phyloP scores from a whole-genome alignment of 1,140 invertebrate genomes.

The Drosophila lini region DNA sequence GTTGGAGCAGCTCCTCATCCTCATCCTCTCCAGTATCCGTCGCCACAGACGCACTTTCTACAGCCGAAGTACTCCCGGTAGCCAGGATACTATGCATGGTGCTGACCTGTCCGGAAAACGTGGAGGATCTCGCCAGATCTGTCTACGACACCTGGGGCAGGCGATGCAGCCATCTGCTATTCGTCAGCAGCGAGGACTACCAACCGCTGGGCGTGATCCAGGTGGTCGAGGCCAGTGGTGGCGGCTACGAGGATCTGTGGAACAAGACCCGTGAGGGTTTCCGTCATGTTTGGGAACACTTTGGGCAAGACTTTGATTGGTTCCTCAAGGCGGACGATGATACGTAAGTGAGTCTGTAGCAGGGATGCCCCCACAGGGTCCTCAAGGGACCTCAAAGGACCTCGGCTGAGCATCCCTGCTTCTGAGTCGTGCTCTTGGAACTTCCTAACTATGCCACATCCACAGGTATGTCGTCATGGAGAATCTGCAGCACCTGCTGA shows the following conservation, averaged over 20 bases:
- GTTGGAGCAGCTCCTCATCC: constrained; percentile 27
- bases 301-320: constrained; percentile 94
- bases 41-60: neutral
- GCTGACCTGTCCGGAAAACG: constrained; percentile 95
- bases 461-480: constrained; percentile 91
- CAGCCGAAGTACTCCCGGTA: constrained; percentile 79
- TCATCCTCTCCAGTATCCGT: constrained; percentile 2
- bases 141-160: constrained; percentile 97
- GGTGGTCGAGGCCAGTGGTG: constrained; percentile 87
- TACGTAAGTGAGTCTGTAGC: constrained; percentile 87
- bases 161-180: constrained; percentile 94
- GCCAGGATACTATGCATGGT: constrained; percentile 96
- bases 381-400: neutral
- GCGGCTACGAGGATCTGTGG: constrained; percentile 96
- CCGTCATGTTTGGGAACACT: constrained; percentile 92
- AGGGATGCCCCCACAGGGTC: neutral
- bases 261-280: constrained; percentile 97
- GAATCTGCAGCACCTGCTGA: constrained; percentile 94
- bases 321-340: constrained; percentile 98
- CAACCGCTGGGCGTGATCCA: constrained; percentile 86
- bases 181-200: constrained; percentile 92
- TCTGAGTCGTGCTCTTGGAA: neutral
- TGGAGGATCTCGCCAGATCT: constrained; percentile 93
- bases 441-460: neutral
- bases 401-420: neutral